A percentile compares a stretch with the other conserved stretches of the same genome.
Evolutionary conservation across 1,140 invertebrate species (phyloP).

Genomic region (Globodera rostochiensis): DNA sequence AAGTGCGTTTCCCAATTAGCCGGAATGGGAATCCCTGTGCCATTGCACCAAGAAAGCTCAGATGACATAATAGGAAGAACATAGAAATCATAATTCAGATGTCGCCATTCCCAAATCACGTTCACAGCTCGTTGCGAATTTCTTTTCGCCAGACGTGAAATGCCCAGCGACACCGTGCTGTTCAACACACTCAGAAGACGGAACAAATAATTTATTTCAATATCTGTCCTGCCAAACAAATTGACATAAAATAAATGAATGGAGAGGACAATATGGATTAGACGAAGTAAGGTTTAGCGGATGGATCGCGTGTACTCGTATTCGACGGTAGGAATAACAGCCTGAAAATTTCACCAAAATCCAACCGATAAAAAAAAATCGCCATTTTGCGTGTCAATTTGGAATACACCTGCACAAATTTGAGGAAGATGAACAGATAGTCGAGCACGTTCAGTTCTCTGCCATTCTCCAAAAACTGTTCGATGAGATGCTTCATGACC

Average conservation of each 20-base stretch:
- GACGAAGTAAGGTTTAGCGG: slow-evolving; percentile 68
- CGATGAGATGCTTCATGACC: slow-evolving; percentile 99
- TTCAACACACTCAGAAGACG: slow-evolving; percentile 33
- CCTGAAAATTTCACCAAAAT: slow-evolving; percentile 69
- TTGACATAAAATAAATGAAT: too few species aligned
- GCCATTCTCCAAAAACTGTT: slow-evolving; percentile 83
- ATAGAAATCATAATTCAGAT: slow-evolving; percentile 43
- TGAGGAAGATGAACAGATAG: slow-evolving; percentile 97
- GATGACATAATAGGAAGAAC: slow-evolving; percentile 2
- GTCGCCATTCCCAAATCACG: slow-evolving; percentile 55
- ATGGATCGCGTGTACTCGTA: slow-evolving; percentile 99
- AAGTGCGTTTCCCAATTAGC: slow-evolving; percentile 41
- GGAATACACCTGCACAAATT: slow-evolving; percentile 78
- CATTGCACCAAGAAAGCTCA: too few species aligned
- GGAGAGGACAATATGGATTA: too few species aligned
- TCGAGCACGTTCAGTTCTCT: slow-evolving; percentile 89
- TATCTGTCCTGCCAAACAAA: too few species aligned
- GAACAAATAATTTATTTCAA: slow-evolving; percentile 12
- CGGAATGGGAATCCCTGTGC: too few species aligned
- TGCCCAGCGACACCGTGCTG: slow-evolving; percentile 50
- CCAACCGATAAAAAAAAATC: slow-evolving; percentile 3
- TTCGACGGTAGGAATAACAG: slow-evolving; percentile 98
- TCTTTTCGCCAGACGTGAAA: slow-evolving; percentile 47
- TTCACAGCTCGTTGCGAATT: slow-evolving; percentile 61
- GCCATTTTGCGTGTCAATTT: slow-evolving; percentile 5